Base-by-base conservation (phyloP, 2,797 vertebrate species). In the Dermochelys coriacea region DNA sequence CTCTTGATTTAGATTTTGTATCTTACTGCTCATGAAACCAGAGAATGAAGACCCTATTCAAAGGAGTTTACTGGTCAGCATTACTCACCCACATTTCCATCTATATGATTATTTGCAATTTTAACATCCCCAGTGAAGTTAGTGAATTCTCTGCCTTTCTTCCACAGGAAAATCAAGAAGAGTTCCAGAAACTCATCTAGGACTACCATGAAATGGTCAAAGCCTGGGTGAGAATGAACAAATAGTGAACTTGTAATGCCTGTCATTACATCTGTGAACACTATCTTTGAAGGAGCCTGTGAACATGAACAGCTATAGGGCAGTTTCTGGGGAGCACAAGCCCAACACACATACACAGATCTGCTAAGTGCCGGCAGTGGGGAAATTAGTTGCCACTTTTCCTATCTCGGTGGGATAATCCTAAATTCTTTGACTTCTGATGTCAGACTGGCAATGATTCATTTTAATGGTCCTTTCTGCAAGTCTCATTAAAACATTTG, bases 281-380 rank as follows among this genome's bases (percentile, higher is more conserved):
- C 34, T 23, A 93, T 9, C 74, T 97, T 84, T 92, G 84, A 96
- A 95, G 78, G n/a, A 92, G 16, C 47, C 90, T 18, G 84, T 68
- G 54, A 94, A 86, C 50, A 57, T 80, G 27, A 78, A 71, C 82
- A 52, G 80, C 93, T 91, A 80, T 84, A 94, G 19, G 51, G 49
- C 0, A 0, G 31, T 77, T 84, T 96, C 80, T 89, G 86, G 82
- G 71, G 64, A 37, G 23, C 64, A 19, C 45, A 91, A 93, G 29
- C 45, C 89, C 84, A 90, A 64, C 93, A 57, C 59, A 88, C 37
- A 79, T 27, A 52, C 6, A 84, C 4, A 85, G 9, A 45, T 41
- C 78, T 37, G 54, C 0, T 1, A 9, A 55, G 81, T 94, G 37
- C 34, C 49, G 18, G 74, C 45, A 77, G 45, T 31, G 49, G 15